Evolutionary conservation across 2,797 vertebrate genomes (phyloP).

Genomic region (Sebastes itinus): DNA sequence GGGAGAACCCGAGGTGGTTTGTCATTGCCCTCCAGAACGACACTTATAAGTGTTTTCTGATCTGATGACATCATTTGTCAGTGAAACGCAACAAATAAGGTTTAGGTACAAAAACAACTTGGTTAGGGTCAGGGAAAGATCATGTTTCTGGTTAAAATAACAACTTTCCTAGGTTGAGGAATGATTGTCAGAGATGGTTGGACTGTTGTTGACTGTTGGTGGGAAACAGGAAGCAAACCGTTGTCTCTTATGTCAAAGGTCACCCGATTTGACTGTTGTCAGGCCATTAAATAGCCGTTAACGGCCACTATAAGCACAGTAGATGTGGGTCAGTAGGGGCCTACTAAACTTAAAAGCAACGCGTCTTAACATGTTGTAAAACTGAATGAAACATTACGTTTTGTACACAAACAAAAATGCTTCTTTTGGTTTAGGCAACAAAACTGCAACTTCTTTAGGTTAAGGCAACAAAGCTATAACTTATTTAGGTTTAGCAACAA

Average conservation of each 20-base stretch:
- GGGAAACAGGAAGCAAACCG: background rate
- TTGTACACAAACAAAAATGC: no score
- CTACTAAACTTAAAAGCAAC: no score
- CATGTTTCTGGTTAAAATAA: background rate
- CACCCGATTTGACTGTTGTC: no score
- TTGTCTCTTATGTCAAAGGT: background rate
- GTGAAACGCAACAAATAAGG: background rate
- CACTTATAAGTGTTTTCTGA: background rate
- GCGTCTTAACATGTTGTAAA: no score
- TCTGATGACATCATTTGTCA: background rate
- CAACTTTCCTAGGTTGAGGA: background rate
- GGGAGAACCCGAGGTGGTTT: background rate
- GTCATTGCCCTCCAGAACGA: background rate
- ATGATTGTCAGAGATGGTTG: background rate
- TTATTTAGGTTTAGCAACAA: no score
- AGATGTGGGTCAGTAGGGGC: no score
- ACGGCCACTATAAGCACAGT: accelerated
- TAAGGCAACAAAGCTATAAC: no score
- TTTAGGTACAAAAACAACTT: background rate
- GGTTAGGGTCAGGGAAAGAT: no score
- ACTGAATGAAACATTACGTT: accelerated
- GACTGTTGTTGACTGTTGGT: background rate
- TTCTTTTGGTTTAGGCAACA: no score
- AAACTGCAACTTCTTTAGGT: accelerated
- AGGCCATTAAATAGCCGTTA: accelerated